Base-by-base conservation (phyloP, 2,888 invertebrate genomes). In the Drymonia ruficornis region DNA sequence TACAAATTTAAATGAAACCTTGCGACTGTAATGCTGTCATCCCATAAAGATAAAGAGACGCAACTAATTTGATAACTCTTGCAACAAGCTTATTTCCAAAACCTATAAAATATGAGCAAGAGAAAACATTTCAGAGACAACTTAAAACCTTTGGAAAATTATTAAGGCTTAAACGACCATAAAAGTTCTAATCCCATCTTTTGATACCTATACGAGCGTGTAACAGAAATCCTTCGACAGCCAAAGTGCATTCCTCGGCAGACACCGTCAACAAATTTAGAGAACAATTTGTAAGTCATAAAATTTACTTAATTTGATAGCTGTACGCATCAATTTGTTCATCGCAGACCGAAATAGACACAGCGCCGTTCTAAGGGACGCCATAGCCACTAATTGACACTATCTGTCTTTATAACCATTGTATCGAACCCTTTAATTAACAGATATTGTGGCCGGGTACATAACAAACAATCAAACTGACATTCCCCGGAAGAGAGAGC, bases 341-440 rank as follows among this genome's bases (percentile, higher is more conserved):
- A 66, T 68, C 59, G 56, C 59, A 72, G 71, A 62, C 67, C 65
- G 63, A 74, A 78, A 81, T 76, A 80, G 81, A 83, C 75, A 83
- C 72, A 79, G 73, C 70, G 72, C 67, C 68, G 63, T 64, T 36
- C 61, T 73, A 72, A 74, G 67, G 63, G 61, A 49, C 52, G 59
- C 52, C 58, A 42, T 55, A 56, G 52, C 61, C 76, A 71, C 81
- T 87, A 88, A 89, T 87, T 88, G 87, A 86, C 83, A 84, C 85
- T 85, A 86, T 88, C 84, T 78, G 67, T 74, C 76, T 81, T 81
- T 81, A 84, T 77, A 78, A 66, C 81, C 74, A 74, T 84, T 81
- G 81, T 81, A 81, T 83, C 76, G 72, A 75, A 73, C 75, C 74
- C 78, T 78, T 80, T 83, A 87, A 88, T 89, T 87, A 88, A 87